These are phyloP conservation scores for Aix galericulata DNA, from an alignment of 2,113 vertebrate genomes.

Conservation along the genomic window DNA sequence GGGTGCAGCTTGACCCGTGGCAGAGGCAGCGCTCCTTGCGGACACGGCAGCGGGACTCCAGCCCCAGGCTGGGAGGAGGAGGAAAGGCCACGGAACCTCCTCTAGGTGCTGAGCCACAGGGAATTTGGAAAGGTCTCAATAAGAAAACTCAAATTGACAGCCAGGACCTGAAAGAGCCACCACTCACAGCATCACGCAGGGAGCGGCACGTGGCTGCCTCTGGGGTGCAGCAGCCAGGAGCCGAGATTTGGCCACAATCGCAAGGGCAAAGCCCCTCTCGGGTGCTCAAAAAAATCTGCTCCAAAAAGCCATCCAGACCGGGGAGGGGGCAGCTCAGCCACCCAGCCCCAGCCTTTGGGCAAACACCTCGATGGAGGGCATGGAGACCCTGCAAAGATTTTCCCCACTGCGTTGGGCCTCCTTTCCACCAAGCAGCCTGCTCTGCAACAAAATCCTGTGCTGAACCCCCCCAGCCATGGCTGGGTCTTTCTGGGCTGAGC, in stretches of 20 bases:
- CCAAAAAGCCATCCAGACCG: accelerated
- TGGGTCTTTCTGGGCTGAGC: neutral
- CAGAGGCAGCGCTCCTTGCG: accelerated
- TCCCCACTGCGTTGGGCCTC: accelerated
- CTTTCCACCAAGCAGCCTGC: neutral
- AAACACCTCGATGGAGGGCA: neutral
- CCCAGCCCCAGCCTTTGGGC: neutral
- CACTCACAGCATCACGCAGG: accelerated
- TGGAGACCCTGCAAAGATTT: neutral
- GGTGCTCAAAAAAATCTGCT: accelerated
- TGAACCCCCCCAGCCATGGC: neutral
- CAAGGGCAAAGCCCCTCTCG: neutral
- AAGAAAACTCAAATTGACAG: neutral
- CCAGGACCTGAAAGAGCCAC: neutral
- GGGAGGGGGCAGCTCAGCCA: too few relatives aligned
- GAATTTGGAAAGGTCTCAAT: accelerated
- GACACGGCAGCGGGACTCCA: neutral
- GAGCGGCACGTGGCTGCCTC: neutral
- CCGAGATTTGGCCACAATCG: neutral
- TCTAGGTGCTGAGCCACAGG: neutral
- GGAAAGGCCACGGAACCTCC: neutral
- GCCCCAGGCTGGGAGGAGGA: neutral
- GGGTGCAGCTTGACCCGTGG: neutral
- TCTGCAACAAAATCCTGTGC: neutral
- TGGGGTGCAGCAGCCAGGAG: neutral